phyloP scores from a whole-genome alignment of 2,797 vertebrate genomes.

The Micromesistius poutassou region DNA sequence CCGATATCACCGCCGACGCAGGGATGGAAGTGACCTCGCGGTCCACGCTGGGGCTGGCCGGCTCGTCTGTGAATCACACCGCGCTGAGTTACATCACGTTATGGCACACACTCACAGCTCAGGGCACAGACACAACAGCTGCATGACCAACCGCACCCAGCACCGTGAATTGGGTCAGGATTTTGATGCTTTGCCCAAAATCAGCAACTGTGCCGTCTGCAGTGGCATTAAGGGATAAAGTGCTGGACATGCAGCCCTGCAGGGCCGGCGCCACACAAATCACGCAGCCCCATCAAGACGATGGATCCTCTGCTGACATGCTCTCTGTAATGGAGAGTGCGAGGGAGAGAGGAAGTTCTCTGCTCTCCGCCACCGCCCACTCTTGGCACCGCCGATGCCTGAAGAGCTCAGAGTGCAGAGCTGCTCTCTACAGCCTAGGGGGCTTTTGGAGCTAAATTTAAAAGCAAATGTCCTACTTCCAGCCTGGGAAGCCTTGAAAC shows the following conservation, averaged over 20 bases:
- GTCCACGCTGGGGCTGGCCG: constrained; percentile 93
- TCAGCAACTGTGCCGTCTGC: background rate
- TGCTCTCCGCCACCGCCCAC: constrained; percentile 36
- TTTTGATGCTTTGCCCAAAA: background rate
- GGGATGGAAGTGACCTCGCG: constrained; percentile 86
- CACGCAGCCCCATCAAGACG: constrained; percentile 5
- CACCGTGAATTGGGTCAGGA: background rate
- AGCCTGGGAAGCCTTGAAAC: constrained; percentile 59
- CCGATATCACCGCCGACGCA: constrained; percentile 92
- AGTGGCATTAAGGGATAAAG: background rate
- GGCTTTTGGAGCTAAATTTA: constrained; percentile 75
- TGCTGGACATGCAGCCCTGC: background rate
- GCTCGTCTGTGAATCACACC: constrained; percentile 82
- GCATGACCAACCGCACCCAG: background rate
- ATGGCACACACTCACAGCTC: background rate
- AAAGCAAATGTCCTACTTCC: constrained; percentile 73
- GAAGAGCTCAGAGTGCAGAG: constrained; percentile 67
- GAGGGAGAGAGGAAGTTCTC: constrained; percentile 49
- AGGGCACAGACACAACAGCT: background rate
- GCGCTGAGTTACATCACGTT: constrained; percentile 12
- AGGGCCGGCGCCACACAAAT: background rate
- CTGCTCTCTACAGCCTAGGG: constrained; percentile 63
- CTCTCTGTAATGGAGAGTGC: constrained; percentile 40
- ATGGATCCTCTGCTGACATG: constrained; percentile 37
- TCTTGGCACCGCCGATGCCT: constrained; percentile 44